phyloP scores from a whole-genome alignment of 2,113 vertebrate genomes.

The Natator depressus region DNA sequence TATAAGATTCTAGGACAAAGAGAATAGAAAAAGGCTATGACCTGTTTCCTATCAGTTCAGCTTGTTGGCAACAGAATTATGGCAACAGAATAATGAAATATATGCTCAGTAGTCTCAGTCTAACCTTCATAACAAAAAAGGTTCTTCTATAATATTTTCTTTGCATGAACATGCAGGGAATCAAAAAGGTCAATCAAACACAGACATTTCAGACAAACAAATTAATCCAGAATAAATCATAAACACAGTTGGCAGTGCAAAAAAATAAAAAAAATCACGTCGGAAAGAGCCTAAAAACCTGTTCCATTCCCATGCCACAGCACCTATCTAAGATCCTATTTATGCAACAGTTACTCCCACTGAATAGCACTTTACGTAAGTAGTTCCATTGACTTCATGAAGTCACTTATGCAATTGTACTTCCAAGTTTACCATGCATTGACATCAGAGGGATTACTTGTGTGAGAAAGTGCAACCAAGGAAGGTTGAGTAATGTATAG shows the following conservation, averaged over 20 bases:
- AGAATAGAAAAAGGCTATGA: background rate
- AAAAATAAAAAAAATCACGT: background rate
- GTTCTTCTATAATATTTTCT: background rate
- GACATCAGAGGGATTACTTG: background rate
- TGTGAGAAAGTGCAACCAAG: background rate
- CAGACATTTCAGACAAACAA: background rate
- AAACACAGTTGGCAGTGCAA: background rate
- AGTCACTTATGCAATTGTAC: background rate
- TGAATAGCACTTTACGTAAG: background rate
- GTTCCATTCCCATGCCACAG: background rate
- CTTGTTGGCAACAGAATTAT: too few species aligned
- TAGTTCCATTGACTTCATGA: background rate
- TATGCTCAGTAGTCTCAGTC: background rate
- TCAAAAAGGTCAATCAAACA: background rate
- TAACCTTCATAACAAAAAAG: background rate
- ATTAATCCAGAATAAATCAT: background rate
- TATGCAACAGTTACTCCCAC: background rate
- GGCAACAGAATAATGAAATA: background rate
- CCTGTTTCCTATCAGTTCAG: background rate
- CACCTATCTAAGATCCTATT: background rate
- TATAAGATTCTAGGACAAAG: background rate
- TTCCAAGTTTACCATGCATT: background rate
- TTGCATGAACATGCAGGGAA: rapidly evolving
- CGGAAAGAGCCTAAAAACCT: background rate
- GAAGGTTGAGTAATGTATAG: background rate